These are phyloP conservation scores for Jacana jacana DNA, from an alignment of 2,113 vertebrate species.

Conservation along the genomic window DNA sequence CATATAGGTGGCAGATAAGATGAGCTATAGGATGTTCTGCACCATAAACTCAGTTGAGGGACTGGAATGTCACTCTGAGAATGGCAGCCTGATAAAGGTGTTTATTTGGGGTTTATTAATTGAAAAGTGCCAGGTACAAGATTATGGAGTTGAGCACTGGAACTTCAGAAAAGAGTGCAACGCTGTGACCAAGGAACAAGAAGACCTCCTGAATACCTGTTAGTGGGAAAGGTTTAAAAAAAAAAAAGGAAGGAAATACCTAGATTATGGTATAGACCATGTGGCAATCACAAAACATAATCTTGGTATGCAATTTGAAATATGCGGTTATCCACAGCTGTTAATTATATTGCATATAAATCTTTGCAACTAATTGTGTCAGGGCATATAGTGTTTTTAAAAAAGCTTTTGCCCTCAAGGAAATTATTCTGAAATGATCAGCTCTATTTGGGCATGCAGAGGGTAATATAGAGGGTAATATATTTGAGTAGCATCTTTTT, in stretches of 20 bases:
- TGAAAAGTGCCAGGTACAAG: background rate
- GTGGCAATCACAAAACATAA: background rate
- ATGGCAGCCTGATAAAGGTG: background rate
- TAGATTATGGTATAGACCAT: background rate
- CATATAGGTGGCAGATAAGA: too few relatives aligned
- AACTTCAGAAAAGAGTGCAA: background rate
- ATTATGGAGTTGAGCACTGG: background rate
- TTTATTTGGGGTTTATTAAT: background rate
- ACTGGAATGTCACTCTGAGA: background rate
- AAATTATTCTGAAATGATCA: background rate
- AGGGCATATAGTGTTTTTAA: background rate
- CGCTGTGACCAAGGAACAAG: background rate
- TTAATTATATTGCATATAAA: background rate
- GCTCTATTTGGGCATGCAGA: background rate
- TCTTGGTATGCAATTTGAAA: background rate
- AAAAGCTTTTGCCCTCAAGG: background rate
- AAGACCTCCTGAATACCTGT: background rate
- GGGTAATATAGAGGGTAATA: background rate
- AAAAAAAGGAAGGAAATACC: background rate
- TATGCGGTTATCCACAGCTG: background rate
- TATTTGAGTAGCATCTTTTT: background rate
- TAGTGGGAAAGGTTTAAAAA: background rate
- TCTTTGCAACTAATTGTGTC: background rate
- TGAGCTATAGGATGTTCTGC: background rate
- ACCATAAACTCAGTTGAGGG: background rate